Percentiles rank a stretch among this genome's conserved stretches.
These are phyloP conservation scores for Aythya fuligula DNA, from an alignment of 2,797 vertebrate species.

Conservation along the genomic window DNA sequence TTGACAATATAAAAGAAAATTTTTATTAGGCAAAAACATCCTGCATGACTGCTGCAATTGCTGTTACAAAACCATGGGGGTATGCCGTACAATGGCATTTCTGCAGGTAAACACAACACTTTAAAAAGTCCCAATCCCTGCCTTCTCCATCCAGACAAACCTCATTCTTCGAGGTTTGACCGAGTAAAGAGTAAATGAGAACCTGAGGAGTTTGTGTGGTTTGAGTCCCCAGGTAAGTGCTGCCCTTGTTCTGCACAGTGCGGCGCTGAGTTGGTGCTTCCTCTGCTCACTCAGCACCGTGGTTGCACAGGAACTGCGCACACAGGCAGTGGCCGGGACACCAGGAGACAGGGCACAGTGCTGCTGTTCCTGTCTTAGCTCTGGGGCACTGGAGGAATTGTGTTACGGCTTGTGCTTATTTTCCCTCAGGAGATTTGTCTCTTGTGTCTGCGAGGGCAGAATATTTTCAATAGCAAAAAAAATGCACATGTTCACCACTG, in stretches of 20 bases:
- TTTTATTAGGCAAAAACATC: not conserved
- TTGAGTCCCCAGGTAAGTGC: not conserved
- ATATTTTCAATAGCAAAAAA: not conserved
- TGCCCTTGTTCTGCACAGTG: not conserved
- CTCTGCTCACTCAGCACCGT: not conserved
- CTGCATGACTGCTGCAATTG: not conserved
- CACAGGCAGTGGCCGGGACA: not conserved
- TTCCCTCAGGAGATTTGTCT: not conserved
- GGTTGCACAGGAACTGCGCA: fast-evolving
- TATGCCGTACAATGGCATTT: not conserved
- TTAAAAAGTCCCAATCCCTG: not conserved
- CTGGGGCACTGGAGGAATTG: fast-evolving
- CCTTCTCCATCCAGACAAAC: not conserved
- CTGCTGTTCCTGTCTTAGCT: not conserved
- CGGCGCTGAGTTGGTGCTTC: fast-evolving
- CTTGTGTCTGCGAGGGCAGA: not conserved
- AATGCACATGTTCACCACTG: not conserved
- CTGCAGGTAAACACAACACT: not conserved
- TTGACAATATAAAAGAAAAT: not conserved
- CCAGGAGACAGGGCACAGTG: not conserved
- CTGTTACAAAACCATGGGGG: not conserved
- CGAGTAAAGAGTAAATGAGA: not conserved
- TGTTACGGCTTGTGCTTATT: not conserved
- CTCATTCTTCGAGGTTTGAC: not conserved
- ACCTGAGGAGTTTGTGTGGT: not conserved